These are phyloP conservation scores for Epinephelus awoara DNA, from an alignment of 2,797 vertebrate genomes.

Conservation along the genomic window DNA sequence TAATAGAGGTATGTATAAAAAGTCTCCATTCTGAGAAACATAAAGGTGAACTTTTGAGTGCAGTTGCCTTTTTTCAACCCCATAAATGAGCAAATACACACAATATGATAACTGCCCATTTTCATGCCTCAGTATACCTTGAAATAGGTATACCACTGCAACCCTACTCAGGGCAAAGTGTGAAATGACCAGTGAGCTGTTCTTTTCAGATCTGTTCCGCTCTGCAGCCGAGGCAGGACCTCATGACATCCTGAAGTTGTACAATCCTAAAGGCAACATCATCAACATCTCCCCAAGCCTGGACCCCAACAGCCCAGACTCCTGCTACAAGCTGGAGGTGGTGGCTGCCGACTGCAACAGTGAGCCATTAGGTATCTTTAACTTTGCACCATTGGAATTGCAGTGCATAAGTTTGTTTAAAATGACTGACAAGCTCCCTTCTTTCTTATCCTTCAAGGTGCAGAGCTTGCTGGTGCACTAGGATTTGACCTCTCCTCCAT, in stretches of 20 bases:
- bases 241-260: constrained; percentile 88
- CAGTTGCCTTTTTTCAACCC: too few species aligned
- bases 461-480: constrained; percentile 78
- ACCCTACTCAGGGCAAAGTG: too few species aligned
- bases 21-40: too few species aligned
- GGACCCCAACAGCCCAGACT: constrained; percentile 79
- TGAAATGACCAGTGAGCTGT: accelerated
- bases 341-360: constrained; percentile 86
- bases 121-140: too few species aligned
- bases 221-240: constrained; percentile 86
- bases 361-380: constrained; percentile 83
- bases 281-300: constrained; percentile 87
- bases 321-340: constrained; percentile 87
- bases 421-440: background rate
- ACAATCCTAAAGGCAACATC: constrained; percentile 87
- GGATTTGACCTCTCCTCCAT: constrained; percentile 86
- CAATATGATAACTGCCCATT: too few species aligned
- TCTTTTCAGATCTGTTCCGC: constrained; percentile 83
- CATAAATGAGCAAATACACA: too few species aligned
- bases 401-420: background rate
- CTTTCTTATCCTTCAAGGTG: constrained; percentile 65
- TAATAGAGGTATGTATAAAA: too few species aligned
- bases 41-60: too few species aligned
- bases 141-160: too few species aligned
- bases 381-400: background rate